phyloP scores from a whole-genome alignment of 2,113 vertebrate species.

The Leucopternis melanops region DNA sequence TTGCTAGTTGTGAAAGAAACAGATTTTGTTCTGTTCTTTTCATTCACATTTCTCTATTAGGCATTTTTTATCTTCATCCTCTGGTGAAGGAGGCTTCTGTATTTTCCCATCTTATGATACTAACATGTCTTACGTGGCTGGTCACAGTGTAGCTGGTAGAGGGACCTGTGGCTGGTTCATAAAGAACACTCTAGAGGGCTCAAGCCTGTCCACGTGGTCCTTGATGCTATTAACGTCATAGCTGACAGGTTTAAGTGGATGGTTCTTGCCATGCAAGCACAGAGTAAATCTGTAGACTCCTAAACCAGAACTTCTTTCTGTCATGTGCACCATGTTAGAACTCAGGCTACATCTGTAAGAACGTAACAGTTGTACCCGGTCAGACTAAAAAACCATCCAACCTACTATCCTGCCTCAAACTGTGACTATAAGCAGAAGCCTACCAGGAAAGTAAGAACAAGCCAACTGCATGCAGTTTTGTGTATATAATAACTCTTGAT shows the following conservation, averaged over 20 bases:
- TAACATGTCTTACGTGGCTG: background rate
- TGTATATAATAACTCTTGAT: background rate
- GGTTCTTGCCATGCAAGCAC: background rate
- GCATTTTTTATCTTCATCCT: background rate
- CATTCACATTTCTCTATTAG: background rate
- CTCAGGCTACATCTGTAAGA: background rate
- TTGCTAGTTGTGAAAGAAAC: background rate
- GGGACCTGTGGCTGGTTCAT: background rate
- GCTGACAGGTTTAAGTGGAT: background rate
- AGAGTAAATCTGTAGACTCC: background rate
- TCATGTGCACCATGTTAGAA: background rate
- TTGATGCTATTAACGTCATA: background rate
- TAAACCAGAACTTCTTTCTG: background rate
- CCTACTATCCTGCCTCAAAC: background rate
- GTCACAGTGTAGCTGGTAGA: background rate
- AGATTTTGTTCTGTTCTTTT: background rate
- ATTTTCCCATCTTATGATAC: background rate
- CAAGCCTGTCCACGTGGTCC: background rate
- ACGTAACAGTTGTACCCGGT: rapidly evolving
- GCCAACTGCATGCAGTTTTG: background rate
- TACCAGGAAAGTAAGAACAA: background rate
- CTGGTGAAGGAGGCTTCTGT: background rate
- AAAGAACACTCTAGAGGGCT: background rate
- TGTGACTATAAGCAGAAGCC: background rate
- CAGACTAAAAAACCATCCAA: background rate